Evolutionary conservation across 1,140 invertebrate species (phyloP).

Genomic region (Drosophila yakuba): DNA sequence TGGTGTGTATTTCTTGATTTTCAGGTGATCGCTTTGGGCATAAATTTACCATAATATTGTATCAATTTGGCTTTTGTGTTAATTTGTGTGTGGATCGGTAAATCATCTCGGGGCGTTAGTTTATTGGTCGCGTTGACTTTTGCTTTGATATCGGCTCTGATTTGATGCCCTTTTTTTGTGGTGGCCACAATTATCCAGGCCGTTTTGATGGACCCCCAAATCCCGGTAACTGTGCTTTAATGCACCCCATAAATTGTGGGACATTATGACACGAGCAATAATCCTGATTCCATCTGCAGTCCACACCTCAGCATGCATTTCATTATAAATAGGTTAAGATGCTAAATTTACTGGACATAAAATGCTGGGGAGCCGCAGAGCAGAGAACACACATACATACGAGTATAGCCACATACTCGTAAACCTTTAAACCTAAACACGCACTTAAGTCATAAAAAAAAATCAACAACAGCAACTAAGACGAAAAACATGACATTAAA

Average conservation of each 20-base stretch:
- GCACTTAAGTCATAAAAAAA: slow-evolving; percentile 81
- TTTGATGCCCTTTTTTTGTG: slow-evolving; percentile 18
- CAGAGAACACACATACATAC: slow-evolving; percentile 6
- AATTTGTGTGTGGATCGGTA: slow-evolving; percentile 43
- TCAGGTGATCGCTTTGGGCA: slow-evolving; percentile 29
- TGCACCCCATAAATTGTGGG: slow-evolving; percentile 67
- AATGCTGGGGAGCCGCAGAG: slow-evolving; percentile 29
- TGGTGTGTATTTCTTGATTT: slow-evolving; percentile 10
- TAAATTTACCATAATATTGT: slow-evolving; percentile 44
- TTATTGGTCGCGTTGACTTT: slow-evolving; percentile 47
- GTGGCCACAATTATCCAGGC: slow-evolving; percentile 61
- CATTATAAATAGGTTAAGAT: slow-evolving; percentile 83
- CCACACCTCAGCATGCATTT: slow-evolving; percentile 55
- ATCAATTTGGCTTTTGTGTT: slow-evolving; percentile 46
- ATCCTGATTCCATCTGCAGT: slow-evolving; percentile 30
- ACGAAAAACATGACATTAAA: slow-evolving; percentile 83
- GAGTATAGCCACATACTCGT: slow-evolving; percentile 19
- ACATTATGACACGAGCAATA: slow-evolving; percentile 66
- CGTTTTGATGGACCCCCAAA: background rate
- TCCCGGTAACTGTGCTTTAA: slow-evolving; percentile 74
- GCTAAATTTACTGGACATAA: slow-evolving; percentile 74
- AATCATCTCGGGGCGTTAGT: slow-evolving; percentile 63
- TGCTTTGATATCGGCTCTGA: slow-evolving; percentile 26
- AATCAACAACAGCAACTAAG: slow-evolving; percentile 71
- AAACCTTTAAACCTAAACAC: slow-evolving; percentile 82